Base-by-base conservation (phyloP, 2,888 invertebrate genomes). In the Ophraella communa region DNA sequence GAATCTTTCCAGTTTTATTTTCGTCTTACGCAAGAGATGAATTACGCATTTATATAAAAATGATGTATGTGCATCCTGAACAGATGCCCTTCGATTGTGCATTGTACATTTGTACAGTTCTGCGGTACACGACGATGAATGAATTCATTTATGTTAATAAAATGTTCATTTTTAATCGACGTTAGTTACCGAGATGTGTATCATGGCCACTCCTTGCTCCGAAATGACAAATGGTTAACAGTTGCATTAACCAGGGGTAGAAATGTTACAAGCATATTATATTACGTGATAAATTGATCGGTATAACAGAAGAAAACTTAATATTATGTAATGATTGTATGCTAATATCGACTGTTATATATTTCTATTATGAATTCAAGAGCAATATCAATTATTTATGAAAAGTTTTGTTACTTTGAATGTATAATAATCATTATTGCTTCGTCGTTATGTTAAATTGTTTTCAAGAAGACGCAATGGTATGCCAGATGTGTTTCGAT, bases 291-390 rank as follows among this genome's bases (percentile, higher is more conserved):
- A 57, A 57, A 57, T 57, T 47, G 57, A 49, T 57, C 49, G 20
- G 35, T 33, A 35, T 57, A 56, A 30, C 24, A 21, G 47, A 35
- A 47, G 65, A 67, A 68, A 65, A 62, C 53, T 35, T 64, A 65
- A 54, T 64, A 65, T 62, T 66, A 67, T 68, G 65, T 54, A 67
- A 68, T 70, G 68, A 68, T 70, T 70, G 70, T 70, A 70, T 70
- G 70, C 47, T 68, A 70, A 70, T 70, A 49, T n/a, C 18, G 35
- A 44, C 33, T 64, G 64, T 56, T 55, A 60, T 60, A 59, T 55
- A 56, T 35, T 57, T 49, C 33, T 47, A 57, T 57, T 57, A 33
- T 57, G 35, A 33, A 47, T 49, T 57, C 49, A 27, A 57, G 49
- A 57, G 23, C 49, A 45, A 10, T 30, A 57, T 57, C 35, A 57